These are phyloP conservation scores for Eupithecia exiguata DNA, from an alignment of 2,888 invertebrate species.

Conservation along the genomic window DNA sequence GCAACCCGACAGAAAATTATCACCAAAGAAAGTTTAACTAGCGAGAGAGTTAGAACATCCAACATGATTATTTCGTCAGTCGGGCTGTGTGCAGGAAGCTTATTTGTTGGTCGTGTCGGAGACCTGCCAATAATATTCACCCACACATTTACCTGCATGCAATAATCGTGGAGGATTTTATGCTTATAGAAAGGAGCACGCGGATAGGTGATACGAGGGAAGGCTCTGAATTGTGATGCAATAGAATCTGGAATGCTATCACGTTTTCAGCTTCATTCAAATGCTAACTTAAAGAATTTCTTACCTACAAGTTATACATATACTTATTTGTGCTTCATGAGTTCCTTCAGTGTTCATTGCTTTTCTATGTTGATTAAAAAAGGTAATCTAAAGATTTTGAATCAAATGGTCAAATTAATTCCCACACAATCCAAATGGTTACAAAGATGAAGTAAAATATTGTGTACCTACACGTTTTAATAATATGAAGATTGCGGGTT, in stretches of 20 bases:
- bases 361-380: background rate
- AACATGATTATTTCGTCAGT: slow-evolving; percentile 47
- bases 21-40: slow-evolving; percentile 48
- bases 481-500: slow-evolving; percentile 52
- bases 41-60: slow-evolving; percentile 39
- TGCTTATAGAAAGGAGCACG: slow-evolving; percentile 64
- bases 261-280: slow-evolving; percentile 54
- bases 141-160: slow-evolving; percentile 73
- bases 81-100: slow-evolving; percentile 61
- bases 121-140: slow-evolving; percentile 80
- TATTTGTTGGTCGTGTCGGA: slow-evolving; percentile 68
- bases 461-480: slow-evolving; percentile 40
- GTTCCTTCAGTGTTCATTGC: background rate
- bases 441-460: slow-evolving; percentile 44
- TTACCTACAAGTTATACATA: background rate
- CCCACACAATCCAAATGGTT: slow-evolving; percentile 16
- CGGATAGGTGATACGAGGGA: slow-evolving; percentile 57
- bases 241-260: slow-evolving; percentile 61
- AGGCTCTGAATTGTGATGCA: slow-evolving; percentile 63
- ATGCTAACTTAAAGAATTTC: slow-evolving; percentile 47
- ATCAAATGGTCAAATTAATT: slow-evolving; percentile 24
- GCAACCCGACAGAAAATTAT: slow-evolving; percentile 56
- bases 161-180: slow-evolving; percentile 74
- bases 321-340: background rate
- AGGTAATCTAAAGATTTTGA: background rate